Conservation (phyloP, 1,140 invertebrate genomes). For the Meloidogyne floridensis region DNA sequence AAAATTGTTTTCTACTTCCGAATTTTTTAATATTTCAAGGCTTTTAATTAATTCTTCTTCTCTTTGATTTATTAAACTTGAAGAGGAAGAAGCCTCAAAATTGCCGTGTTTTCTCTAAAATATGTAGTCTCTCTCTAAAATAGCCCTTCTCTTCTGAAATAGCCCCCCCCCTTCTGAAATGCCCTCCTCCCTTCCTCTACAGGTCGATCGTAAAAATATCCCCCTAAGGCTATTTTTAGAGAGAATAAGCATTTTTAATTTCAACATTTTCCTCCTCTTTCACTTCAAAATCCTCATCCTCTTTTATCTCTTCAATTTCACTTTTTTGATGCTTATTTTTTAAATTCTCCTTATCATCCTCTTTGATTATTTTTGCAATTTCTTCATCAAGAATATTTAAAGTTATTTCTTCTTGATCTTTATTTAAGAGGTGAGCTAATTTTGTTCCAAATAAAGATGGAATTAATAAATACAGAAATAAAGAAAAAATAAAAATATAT, state of each 20-base stretch:
- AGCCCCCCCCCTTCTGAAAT: too few relatives aligned
- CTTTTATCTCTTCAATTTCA: not conserved
- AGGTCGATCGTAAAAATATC: too few relatives aligned
- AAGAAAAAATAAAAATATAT: conserved; percentile 12
- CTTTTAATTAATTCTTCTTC: not conserved
- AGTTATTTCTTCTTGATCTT: conserved; percentile 10
- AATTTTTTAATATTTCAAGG: not conserved
- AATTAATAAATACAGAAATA: not conserved
- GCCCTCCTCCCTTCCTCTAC: too few relatives aligned
- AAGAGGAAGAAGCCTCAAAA: too few relatives aligned
- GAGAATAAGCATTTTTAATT: too few relatives aligned
- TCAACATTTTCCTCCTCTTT: not conserved
- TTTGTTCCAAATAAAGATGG: not conserved
- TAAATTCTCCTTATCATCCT: too few relatives aligned
- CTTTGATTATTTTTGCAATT: not conserved
- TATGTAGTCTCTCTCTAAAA: too few relatives aligned
- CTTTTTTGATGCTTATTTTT: not conserved
- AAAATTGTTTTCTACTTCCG: not conserved
- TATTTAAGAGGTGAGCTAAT: not conserved
- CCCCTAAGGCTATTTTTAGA: too few relatives aligned
- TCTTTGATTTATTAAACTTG: too few relatives aligned
- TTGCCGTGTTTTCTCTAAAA: too few relatives aligned
- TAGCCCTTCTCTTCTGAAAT: too few relatives aligned
- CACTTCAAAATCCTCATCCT: not conserved
- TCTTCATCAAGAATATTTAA: conserved; percentile 1